Conservation (phyloP, 2,797 vertebrate genomes). For the Peromyscus nudipes region DNA sequence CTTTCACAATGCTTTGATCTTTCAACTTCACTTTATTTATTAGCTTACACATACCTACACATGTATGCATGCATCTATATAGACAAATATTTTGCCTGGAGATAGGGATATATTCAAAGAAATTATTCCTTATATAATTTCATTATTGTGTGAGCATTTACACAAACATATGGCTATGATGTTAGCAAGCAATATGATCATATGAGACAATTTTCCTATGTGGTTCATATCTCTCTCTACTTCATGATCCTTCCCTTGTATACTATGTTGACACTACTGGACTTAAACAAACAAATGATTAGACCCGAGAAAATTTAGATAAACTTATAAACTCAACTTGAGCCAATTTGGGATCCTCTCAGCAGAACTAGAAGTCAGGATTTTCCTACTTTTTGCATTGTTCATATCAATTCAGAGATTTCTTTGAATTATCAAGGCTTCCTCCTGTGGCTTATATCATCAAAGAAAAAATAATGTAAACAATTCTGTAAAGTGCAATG, state of each 20-base stretch:
- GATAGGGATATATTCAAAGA: not conserved
- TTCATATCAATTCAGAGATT: not conserved
- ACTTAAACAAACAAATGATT: not conserved
- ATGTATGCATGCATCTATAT: not conserved
- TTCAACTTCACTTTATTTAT: not conserved
- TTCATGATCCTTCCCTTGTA: not conserved
- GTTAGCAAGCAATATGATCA: not conserved
- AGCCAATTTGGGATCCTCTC: not conserved
- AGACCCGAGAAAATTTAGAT: not conserved
- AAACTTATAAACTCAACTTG: not conserved
- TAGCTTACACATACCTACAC: not conserved
- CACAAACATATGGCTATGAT: not conserved
- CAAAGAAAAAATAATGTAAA: conserved; percentile 25
- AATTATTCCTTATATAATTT: not conserved
- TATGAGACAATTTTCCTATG: not conserved
- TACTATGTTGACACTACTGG: not conserved
- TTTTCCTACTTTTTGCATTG: not conserved
- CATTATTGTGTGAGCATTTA: not conserved
- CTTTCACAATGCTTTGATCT: not conserved
- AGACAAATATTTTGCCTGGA: not conserved
- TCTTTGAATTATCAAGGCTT: conserved; percentile 12
- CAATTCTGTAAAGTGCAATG: not conserved
- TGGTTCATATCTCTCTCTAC: not conserved
- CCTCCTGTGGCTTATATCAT: not conserved
- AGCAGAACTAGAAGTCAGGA: not conserved